Percentiles rank a stretch among this genome's conserved stretches.
These are phyloP conservation scores for Mycteria americana DNA, from an alignment of 2,797 vertebrate species.

Conservation along the genomic window DNA sequence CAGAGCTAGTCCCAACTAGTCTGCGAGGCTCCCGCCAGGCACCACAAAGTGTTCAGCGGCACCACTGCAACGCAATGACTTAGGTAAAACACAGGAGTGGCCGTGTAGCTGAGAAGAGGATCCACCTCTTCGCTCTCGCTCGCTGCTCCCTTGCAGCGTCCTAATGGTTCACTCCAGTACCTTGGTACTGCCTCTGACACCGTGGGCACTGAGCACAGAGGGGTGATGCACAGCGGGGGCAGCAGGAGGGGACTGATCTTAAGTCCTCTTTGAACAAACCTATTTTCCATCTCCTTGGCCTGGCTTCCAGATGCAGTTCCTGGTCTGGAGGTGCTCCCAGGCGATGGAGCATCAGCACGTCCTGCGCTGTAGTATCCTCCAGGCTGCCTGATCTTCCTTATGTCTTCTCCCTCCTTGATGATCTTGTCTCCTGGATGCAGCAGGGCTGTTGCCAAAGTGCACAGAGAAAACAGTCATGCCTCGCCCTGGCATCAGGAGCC, in stretches of 20 bases:
- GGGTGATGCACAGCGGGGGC: not conserved
- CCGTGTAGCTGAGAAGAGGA: not conserved
- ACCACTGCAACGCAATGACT: not conserved
- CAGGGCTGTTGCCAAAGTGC: conserved; percentile 45
- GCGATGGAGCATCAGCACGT: accelerated
- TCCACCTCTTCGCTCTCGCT: not conserved
- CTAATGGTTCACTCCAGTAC: not conserved
- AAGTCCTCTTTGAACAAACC: not conserved
- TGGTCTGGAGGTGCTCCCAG: not conserved
- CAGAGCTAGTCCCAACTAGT: not conserved
- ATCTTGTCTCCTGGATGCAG: conserved; percentile 70
- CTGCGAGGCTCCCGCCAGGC: not conserved
- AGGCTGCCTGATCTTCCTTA: conserved; percentile 55
- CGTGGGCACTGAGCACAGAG: not conserved
- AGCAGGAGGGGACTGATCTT: not conserved
- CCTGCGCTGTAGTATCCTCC: conserved; percentile 43
- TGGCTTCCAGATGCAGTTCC: not conserved
- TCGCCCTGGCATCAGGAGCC: not conserved
- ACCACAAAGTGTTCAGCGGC: not conserved
- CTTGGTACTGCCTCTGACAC: not conserved
- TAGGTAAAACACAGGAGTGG: not conserved
- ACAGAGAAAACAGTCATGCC: not conserved
- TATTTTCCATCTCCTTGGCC: not conserved
- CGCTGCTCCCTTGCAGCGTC: not conserved
- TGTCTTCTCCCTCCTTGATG: not conserved